phyloP scores from a whole-genome alignment of 2,888 invertebrate genomes.

The Phalangium opilio region DNA sequence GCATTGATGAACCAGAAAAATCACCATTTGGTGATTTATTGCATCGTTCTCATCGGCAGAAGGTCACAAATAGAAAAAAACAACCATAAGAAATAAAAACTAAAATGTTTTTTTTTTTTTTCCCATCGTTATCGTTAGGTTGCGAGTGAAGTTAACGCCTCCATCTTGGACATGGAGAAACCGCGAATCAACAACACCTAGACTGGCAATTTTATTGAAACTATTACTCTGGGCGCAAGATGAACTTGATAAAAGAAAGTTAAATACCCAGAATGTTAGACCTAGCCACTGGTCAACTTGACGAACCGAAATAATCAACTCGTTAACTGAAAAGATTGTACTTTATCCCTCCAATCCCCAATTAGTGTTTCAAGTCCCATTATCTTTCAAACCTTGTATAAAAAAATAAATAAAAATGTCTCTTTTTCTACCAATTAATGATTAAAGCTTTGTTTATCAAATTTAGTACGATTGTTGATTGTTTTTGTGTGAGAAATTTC shows the following conservation, averaged over 20 bases:
- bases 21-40: conserved; percentile 91
- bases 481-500: no score
- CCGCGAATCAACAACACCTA: conserved; percentile 74
- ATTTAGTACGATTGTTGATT: no score
- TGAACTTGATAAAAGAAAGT: conserved; percentile 81
- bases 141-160: conserved; percentile 91
- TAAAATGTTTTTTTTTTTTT: no score
- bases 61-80: conserved; percentile 48
- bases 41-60: conserved; percentile 83
- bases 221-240: conserved; percentile 92
- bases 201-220: conserved; percentile 76
- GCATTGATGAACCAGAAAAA: conserved; percentile 87
- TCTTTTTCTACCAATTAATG: no score
- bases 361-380: no score
- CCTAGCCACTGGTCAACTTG: conserved; percentile 49
- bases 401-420: no score
- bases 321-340: no score
- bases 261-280: conserved; percentile 94
- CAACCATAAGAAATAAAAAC: not conserved
- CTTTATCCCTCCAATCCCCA: no score
- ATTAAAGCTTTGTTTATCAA: no score
- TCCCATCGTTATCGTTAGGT: not conserved
- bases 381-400: no score
- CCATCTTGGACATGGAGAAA: conserved; percentile 86
- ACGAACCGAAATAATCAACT: conserved; percentile 45